Conservation (phyloP, 2,113 vertebrate genomes). For the Phoenicopterus ruber region DNA sequence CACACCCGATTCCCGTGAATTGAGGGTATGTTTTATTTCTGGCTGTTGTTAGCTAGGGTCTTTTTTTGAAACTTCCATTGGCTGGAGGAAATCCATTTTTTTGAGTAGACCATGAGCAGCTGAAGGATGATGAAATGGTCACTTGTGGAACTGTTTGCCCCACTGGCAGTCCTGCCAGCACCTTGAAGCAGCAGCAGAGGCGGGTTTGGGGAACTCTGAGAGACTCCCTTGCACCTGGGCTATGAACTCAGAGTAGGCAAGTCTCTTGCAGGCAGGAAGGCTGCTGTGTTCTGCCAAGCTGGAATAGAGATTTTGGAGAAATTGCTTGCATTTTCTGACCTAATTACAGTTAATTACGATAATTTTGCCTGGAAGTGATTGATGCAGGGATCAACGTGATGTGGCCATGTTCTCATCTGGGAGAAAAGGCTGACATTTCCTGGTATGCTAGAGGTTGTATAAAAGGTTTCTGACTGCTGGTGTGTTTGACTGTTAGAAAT, state of each 20-base stretch:
- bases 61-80: background rate
- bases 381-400: background rate
- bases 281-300: background rate
- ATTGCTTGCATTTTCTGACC: conserved; percentile 20
- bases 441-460: background rate
- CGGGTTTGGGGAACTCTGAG: background rate
- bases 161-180: background rate
- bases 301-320: background rate
- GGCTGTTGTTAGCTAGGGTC: background rate
- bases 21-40: background rate
- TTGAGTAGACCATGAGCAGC: background rate
- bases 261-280: background rate
- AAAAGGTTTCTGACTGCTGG: background rate
- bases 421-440: background rate
- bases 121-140: background rate
- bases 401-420: background rate
- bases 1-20: background rate
- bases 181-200: background rate
- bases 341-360: conserved; percentile 4
- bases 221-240: background rate
- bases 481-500: background rate
- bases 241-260: background rate
- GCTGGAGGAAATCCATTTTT: background rate
- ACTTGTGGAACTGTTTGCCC: background rate
- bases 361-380: conserved; percentile 12